Evolutionary conservation across 2,888 invertebrate species (phyloP).

Genomic region (Pocota personata): DNA sequence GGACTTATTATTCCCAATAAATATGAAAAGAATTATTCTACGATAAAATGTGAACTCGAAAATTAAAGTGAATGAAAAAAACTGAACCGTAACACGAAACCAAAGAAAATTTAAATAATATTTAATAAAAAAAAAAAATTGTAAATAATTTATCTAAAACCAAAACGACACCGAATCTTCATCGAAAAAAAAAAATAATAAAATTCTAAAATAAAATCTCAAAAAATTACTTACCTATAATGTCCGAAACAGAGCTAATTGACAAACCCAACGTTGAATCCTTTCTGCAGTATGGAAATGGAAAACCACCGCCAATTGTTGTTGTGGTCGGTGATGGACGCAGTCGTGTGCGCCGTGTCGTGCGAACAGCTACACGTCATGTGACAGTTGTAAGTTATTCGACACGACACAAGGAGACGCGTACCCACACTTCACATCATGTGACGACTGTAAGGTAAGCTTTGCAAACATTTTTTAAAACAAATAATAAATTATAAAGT

Average conservation of each 20-base stretch:
- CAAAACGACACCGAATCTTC: slow-evolving; percentile 53
- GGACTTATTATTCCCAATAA: slow-evolving; percentile 9
- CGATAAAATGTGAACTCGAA: slow-evolving; percentile 69
- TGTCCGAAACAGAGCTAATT: slow-evolving; percentile 79
- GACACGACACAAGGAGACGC: slow-evolving; percentile 82
- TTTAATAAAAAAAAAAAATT: slow-evolving; percentile 28
- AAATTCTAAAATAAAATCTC: not conserved
- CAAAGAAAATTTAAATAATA: slow-evolving; percentile 54
- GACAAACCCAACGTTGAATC: slow-evolving; percentile 78
- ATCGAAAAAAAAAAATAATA: slow-evolving; percentile 36
- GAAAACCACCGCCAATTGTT: slow-evolving; percentile 82
- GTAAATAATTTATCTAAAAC: slow-evolving; percentile 55
- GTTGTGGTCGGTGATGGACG: slow-evolving; percentile 83
- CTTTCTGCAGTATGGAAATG: slow-evolving; percentile 81
- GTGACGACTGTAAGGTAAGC: slow-evolving; percentile 83
- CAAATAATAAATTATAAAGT: not conserved
- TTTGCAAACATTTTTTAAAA: slow-evolving; percentile 10
- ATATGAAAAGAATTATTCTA: slow-evolving; percentile 13
- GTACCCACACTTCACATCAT: slow-evolving; percentile 82
- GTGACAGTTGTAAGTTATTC: slow-evolving; percentile 83
- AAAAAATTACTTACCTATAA: slow-evolving; percentile 58
- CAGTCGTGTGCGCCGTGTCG: slow-evolving; percentile 82
- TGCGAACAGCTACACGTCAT: slow-evolving; percentile 82
- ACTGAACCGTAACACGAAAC: slow-evolving; percentile 62
- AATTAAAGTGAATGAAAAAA: slow-evolving; percentile 26